Conservation (phyloP, 2,797 vertebrate genomes). For the Pitangus sulphuratus region DNA sequence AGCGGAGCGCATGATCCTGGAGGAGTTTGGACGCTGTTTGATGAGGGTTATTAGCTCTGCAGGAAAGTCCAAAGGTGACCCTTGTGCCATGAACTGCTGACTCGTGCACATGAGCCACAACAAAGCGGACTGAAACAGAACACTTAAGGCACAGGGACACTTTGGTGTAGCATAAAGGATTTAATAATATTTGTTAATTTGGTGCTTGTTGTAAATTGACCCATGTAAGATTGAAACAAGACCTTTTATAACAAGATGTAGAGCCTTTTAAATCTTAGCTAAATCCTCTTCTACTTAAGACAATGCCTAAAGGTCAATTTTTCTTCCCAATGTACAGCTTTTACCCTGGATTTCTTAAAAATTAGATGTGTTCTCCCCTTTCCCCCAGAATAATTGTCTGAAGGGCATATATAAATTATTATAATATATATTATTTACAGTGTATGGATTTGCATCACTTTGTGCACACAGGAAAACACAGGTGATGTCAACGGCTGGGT, state of each 20-base stretch:
- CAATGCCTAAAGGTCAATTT: slow-evolving; percentile 64
- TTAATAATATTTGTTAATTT: slow-evolving; percentile 68
- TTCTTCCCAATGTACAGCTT: slow-evolving; percentile 71
- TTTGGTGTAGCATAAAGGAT: slow-evolving; percentile 60
- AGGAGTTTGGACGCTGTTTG: slow-evolving; percentile 97
- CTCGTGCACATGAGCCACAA: slow-evolving; percentile 35
- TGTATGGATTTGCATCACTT: slow-evolving; percentile 60
- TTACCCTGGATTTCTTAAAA: slow-evolving; percentile 69
- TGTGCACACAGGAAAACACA: slow-evolving; percentile 48
- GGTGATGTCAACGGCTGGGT: not conserved
- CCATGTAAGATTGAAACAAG: slow-evolving; percentile 59
- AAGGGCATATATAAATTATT: slow-evolving; percentile 77
- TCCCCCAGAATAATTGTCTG: slow-evolving; percentile 37
- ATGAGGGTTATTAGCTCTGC: slow-evolving; percentile 97
- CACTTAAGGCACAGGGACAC: slow-evolving; percentile 73
- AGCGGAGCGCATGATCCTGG: slow-evolving; percentile 92
- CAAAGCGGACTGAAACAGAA: slow-evolving; percentile 20
- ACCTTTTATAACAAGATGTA: slow-evolving; percentile 73
- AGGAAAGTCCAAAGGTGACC: slow-evolving; percentile 93
- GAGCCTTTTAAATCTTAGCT: slow-evolving; percentile 74
- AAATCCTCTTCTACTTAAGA: slow-evolving; percentile 60
- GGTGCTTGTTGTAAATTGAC: slow-evolving; percentile 78
- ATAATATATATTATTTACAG: slow-evolving; percentile 73
- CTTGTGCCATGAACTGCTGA: slow-evolving; percentile 93
- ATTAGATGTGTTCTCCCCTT: slow-evolving; percentile 51